Base-by-base conservation (phyloP, 2,888 invertebrate species). In the Aleiodes leptofemur region DNA sequence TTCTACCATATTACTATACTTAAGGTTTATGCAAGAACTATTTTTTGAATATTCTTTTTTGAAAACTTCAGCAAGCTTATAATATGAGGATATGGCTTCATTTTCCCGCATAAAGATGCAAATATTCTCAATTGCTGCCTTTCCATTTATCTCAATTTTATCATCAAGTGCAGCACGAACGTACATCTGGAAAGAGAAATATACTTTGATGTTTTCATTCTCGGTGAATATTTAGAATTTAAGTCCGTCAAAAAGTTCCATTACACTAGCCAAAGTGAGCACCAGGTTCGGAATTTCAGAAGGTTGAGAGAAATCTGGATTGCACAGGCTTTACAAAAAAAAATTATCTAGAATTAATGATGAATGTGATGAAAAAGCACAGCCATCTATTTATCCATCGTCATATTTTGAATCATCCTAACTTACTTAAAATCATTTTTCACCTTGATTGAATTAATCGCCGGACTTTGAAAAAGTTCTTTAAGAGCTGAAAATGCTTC, bases 351-450 rank as follows among this genome's bases (percentile, higher is more conserved):
- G 3, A 34, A 34, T 34, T 34, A 34, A 34, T 34, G 34, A 34
- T 34, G 34, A 34, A 34, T 34, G 34, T 34, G 5, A 34, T 34
- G 48, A 53, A 13, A 11, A 56, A 11, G 29, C 5, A 51, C 9
- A 38, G 8, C 8, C 7, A 43, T 13, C n/a, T 9, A 34, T 61
- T n/a, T 6, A 14, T 13, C 13, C 0, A 34, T 59, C 14, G 9
- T 14, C 4, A 34, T n/a, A 34, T 31, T 3, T 16, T n/a, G 11
- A n/a, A 34, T 43, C 3, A 43, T 9, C 7, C 7, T 8, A 16
- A 78, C 86, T 86, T 80, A 92, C 92, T 90, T 90, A 84, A 92
- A 92, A 79, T 90, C 78, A 14, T 82, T 76, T 0, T 91, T 90
- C 1, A 92, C 82, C 1, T 82, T 84, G 0, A 83, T 78, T 0